These are phyloP conservation scores for Epinotia nisella DNA, from an alignment of 2,888 invertebrate genomes.

Conservation along the genomic window DNA sequence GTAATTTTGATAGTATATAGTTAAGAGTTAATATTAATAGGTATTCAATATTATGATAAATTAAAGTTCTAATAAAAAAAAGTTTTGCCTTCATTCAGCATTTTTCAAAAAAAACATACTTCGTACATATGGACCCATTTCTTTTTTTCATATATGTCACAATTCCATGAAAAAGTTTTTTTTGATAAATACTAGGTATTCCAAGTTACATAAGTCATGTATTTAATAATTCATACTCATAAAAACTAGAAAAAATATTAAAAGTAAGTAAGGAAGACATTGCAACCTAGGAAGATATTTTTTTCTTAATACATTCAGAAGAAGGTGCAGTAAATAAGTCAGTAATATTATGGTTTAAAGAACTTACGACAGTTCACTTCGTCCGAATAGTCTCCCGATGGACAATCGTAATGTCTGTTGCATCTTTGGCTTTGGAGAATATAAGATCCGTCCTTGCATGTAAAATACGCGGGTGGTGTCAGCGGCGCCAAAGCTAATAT, in stretches of 20 bases:
- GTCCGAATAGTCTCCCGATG: slow-evolving; percentile 87
- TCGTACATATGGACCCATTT: no score
- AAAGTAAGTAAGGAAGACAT: background rate
- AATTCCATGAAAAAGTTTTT: no score
- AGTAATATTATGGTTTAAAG: slow-evolving; percentile 6
- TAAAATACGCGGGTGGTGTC: slow-evolving; percentile 82
- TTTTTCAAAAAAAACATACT: no score
- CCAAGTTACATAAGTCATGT: no score
- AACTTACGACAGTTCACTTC: slow-evolving; percentile 92
- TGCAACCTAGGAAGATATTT: background rate
- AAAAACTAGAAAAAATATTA: background rate
- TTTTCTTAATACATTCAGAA: background rate
- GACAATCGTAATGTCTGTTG: slow-evolving; percentile 88
- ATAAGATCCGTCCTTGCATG: slow-evolving; percentile 87
- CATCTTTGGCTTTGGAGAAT: slow-evolving; percentile 85
- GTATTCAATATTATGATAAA: no score
- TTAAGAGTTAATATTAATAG: no score
- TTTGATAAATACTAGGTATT: no score
- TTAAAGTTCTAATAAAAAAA: no score
- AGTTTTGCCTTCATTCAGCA: no score
- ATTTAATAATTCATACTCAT: background rate
- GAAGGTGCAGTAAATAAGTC: background rate
- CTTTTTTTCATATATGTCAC: no score
- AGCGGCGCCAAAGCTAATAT: slow-evolving; percentile 67
- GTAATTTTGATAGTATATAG: no score